phyloP scores from a whole-genome alignment of 1,140 invertebrate genomes.

The Pseudachorutes palmiensis region DNA sequence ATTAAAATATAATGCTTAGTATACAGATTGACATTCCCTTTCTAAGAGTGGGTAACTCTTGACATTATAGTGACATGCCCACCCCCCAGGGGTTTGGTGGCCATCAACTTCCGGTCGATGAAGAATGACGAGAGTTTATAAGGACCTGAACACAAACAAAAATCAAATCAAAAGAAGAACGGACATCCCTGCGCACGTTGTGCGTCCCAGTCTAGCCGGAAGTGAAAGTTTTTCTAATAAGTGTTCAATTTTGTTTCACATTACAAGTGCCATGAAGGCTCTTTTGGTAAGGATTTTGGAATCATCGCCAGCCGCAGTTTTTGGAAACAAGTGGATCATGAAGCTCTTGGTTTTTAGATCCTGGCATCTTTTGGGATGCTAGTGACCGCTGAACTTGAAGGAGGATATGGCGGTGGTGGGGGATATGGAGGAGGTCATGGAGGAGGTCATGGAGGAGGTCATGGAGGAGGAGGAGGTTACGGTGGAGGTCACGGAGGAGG shows the following conservation, averaged over 20 bases:
- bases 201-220: not conserved
- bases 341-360: slow-evolving; percentile 42
- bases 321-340: not conserved
- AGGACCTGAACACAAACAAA: not conserved
- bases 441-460: not conserved
- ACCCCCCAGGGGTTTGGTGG: not conserved
- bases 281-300: not conserved
- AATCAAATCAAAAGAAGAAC: too few relatives aligned
- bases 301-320: not conserved
- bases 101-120: not conserved
- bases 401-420: slow-evolving; percentile 19
- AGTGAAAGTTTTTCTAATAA: too few relatives aligned
- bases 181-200: too few relatives aligned
- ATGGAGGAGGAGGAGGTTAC: not conserved
- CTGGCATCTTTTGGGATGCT: slow-evolving; percentile 47
- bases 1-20: not conserved
- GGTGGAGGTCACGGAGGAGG: not conserved
- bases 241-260: not conserved
- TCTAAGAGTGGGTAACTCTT: too few relatives aligned
- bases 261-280: slow-evolving; percentile 2
- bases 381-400: slow-evolving; percentile 31
- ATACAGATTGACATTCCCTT: not conserved
- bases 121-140: not conserved
- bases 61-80: not conserved
- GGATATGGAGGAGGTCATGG: not conserved